Evolutionary conservation across 1,140 invertebrate genomes (phyloP), one percentile per base, ranked within the genome.

Genomic region (Telenomus remus): DNA sequence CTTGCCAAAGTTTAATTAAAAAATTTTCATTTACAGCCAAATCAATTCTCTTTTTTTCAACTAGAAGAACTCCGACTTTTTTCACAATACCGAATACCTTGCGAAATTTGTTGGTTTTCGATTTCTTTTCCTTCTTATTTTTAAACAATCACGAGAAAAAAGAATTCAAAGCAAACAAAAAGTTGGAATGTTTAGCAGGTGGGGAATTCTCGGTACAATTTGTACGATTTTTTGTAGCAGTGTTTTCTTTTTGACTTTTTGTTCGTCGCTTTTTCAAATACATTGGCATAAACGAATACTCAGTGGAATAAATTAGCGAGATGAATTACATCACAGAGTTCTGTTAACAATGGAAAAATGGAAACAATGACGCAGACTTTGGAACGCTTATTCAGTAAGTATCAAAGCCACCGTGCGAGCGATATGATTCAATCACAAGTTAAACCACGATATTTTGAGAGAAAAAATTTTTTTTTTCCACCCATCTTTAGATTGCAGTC

Each of bases 301-400:
- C 35, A 34, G 50, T 53, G 39, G 50, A 53, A 53, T 53, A 53
- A 53, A 53, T 53, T 42, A 53, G 50, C 39, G 12, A 53, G 39
- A 53, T 53, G 50, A 53, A 53, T 42, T 53, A 53, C 35, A 39
- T 53, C 35, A 15, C 39, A 14, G 50, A 53, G 39, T 53, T 39
- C 15, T n/a, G 35, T 42, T 53, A 53, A 53, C 50, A 53, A 53
- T 42, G 50, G 35, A 19, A 53, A 53, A 16, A n/a, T 39, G 35
- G 35, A 42, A 53, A 53, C 50, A 53, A 53, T 53, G 37, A 15
- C 34, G 14, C 15, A 12, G 35, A 39, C 50, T 53, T 53, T 53
- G 37, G 16, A 42, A 53, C 15, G 39, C 50, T 53, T 53, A 42
- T 53, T 53, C 50, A 53, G 15, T 53, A 53, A 53, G 49, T 53